phyloP scores from a whole-genome alignment of 2,113 vertebrate species.

The Eulemur rufifrons region DNA sequence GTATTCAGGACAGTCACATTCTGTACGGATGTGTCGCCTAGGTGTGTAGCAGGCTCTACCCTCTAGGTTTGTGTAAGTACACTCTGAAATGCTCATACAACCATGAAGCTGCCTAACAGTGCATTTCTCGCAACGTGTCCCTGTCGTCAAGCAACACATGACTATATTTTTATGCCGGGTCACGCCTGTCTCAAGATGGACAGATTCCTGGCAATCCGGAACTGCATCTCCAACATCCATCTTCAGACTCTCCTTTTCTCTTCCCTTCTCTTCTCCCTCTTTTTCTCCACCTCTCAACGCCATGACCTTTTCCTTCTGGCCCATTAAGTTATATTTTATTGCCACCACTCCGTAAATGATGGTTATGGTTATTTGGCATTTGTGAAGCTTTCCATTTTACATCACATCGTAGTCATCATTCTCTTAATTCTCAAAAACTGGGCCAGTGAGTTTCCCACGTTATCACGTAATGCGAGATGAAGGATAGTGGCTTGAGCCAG shows the following conservation, averaged over 20 bases:
- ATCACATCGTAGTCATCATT: background rate
- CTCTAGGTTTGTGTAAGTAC: background rate
- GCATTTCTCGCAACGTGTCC: background rate
- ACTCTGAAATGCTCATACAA: background rate
- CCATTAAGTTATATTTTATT: slow-evolving; percentile 4
- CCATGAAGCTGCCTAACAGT: background rate
- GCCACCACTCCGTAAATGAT: background rate
- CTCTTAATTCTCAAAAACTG: background rate
- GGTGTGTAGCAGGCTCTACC: no score
- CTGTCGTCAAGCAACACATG: background rate
- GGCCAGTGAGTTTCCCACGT: slow-evolving; percentile 4
- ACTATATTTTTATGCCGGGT: background rate
- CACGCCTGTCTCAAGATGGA: background rate
- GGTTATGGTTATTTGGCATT: background rate
- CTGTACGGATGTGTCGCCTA: background rate
- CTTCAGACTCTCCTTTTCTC: background rate
- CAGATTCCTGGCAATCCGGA: background rate
- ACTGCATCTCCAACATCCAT: background rate
- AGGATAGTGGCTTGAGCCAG: background rate
- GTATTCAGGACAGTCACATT: background rate
- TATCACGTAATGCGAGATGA: background rate
- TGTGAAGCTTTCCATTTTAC: background rate
- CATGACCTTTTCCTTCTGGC: background rate
- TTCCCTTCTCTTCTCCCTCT: background rate
- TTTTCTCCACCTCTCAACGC: background rate